These are phyloP conservation scores for Hippocampus abdominalis DNA, from an alignment of 2,113 vertebrate genomes.

Conservation along the genomic window DNA sequence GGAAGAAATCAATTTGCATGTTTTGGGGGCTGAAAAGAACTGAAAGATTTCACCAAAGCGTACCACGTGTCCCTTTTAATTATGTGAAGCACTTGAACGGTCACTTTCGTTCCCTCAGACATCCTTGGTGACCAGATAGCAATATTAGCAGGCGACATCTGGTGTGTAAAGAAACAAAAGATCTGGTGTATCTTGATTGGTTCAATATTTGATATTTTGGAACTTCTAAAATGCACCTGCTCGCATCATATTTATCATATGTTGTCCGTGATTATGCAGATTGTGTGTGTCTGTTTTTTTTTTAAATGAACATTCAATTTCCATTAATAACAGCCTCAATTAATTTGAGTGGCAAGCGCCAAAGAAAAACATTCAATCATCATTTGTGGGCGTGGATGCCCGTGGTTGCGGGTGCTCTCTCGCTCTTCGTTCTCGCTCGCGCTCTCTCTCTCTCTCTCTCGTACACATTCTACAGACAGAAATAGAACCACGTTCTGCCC, in stretches of 20 bases:
- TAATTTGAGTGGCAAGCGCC: background rate
- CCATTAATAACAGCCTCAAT: background rate
- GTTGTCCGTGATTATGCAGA: background rate
- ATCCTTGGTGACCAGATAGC: background rate
- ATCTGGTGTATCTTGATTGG: background rate
- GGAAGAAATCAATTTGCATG: conserved; percentile 21
- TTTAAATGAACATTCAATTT: background rate
- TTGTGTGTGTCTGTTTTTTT: background rate
- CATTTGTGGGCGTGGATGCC: background rate
- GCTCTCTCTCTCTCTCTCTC: background rate
- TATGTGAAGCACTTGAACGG: background rate
- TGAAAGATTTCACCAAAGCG: background rate
- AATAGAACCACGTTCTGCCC: conserved; percentile 17
- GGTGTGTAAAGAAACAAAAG: background rate
- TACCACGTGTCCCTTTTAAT: background rate
- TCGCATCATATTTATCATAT: background rate
- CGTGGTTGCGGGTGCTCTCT: conserved; percentile 33
- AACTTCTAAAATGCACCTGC: conserved; percentile 14
- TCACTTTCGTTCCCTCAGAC: background rate
- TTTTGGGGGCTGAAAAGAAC: conserved; percentile 15
- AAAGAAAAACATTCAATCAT: background rate
- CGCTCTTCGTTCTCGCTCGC: too few relatives aligned
- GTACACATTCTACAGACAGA: conserved; percentile 6
- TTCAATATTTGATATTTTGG: background rate
- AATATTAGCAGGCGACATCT: background rate